Evolutionary conservation across 2,888 invertebrate genomes (phyloP).

Genomic region (Palloptera scutellata): DNA sequence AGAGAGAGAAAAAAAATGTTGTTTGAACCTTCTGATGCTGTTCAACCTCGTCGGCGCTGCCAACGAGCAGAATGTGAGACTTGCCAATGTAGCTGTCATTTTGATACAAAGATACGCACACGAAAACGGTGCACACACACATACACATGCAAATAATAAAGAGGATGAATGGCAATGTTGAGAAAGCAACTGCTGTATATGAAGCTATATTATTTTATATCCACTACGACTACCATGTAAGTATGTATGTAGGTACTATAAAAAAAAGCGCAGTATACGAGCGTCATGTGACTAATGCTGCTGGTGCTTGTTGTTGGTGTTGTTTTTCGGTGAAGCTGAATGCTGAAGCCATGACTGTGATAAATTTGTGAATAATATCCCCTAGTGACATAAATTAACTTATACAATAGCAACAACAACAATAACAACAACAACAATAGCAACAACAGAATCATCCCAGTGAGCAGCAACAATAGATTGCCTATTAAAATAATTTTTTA

Average conservation of each 20-base stretch:
- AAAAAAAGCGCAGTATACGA: background rate
- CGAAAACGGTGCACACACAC: no score
- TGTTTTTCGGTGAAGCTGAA: background rate
- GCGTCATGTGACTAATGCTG: background rate
- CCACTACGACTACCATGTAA: background rate
- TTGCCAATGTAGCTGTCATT: no score
- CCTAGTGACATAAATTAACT: slow-evolving; percentile 25
- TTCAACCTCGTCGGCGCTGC: no score
- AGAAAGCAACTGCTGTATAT: no score
- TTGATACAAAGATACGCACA: no score
- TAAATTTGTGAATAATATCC: slow-evolving; percentile 25
- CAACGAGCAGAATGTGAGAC: no score
- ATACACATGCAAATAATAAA: no score
- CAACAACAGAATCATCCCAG: background rate
- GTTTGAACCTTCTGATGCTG: no score
- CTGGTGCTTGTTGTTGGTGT: slow-evolving; percentile 8
- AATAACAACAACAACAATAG: background rate
- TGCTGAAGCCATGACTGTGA: slow-evolving; percentile 16
- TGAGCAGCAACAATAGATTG: slow-evolving; percentile 1
- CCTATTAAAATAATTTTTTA: slow-evolving; percentile 9
- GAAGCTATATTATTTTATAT: no score
- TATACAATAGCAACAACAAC: slow-evolving; percentile 3
- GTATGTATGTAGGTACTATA: background rate
- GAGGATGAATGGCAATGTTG: no score
- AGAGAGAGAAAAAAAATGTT: no score